Percentiles rank a stretch among this genome's conserved stretches.
Conservation (phyloP, 2,113 vertebrate species). For the Electrona antarctica region DNA sequence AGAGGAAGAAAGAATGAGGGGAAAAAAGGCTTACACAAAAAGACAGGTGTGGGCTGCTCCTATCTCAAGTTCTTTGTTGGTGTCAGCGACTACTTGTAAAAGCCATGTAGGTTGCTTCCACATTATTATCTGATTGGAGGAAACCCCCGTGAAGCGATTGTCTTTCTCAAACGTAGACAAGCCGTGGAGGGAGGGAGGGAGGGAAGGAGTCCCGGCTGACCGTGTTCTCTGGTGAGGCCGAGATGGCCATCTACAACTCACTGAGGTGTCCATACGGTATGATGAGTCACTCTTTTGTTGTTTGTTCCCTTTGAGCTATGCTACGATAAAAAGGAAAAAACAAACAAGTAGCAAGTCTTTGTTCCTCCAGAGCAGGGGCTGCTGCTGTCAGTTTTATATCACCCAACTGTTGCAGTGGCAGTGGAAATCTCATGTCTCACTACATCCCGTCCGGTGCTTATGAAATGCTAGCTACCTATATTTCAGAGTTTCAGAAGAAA, state of each 20-base stretch:
- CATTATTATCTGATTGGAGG: constrained; percentile 55
- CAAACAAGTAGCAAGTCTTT: too few relatives aligned
- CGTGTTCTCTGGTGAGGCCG: not conserved
- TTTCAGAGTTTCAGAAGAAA: too few relatives aligned
- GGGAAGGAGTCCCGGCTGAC: not conserved
- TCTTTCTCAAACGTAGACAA: not conserved
- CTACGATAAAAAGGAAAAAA: too few relatives aligned
- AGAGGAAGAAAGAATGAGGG: constrained; percentile 18
- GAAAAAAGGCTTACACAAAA: constrained; percentile 18
- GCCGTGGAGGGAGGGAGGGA: not conserved
- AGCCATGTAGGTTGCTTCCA: constrained; percentile 13
- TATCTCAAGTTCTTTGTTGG: constrained; percentile 61
- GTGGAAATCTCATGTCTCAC: not conserved
- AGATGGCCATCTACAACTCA: not conserved
- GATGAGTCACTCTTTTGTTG: too few relatives aligned
- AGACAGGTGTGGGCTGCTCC: constrained; percentile 3
- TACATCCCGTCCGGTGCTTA: too few relatives aligned
- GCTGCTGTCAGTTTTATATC: not conserved
- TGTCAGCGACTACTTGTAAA: constrained; percentile 12
- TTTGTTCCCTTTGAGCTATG: too few relatives aligned
- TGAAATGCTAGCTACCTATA: too few relatives aligned
- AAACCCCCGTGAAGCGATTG: not conserved
- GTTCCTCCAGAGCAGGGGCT: not conserved
- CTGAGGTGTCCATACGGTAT: too few relatives aligned
- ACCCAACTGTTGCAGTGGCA: not conserved